Base-by-base conservation (phyloP, 2,113 vertebrate species). In the Salvelinus alpinus region DNA sequence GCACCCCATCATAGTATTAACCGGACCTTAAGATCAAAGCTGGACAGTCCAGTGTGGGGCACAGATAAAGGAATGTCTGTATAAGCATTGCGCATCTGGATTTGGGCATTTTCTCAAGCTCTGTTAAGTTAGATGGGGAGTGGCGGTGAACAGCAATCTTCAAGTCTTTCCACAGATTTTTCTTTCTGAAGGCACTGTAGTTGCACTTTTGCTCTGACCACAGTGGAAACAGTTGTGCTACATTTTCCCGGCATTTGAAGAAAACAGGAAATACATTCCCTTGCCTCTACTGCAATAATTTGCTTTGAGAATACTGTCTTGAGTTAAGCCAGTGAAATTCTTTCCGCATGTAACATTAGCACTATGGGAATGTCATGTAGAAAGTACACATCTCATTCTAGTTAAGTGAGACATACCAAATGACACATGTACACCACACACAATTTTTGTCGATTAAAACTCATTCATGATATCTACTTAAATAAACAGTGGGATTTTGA, bases 251-350 rank as follows among this genome's bases (percentile, higher is more conserved):
- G 73, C 24, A 71, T 77, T 76, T 20, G 6, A 20, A 72, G 72
- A 82, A 83, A 85, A 88, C 79, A 85, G 81, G 87, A 86, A 85
- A 79, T 75, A 11, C 66, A 73, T 74, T 80, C 73, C 66, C 48
- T 51, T 44, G 64, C 60, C 54, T 62, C 54, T 54, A 25, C 57
- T 47, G 22, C 65, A 65, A 27, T 65, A 68, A 74, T 65, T 38
- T 67, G 47, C 64, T 83, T 73, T 74, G 78, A 27, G 66, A 64
- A 79, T 34, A 64, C 14, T 66, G 66, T 18, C 8, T n/a, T 20
- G 44, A 76, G 14, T 65, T 78, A 20, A 72, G 57, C 12, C 29
- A 12, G 54, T 24, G 47, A 66, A 72, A 66, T 64, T 59, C n/a
- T 73, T 20, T 73, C 76, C 74, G 74, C 47, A 54, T 76, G 48